These are phyloP conservation scores for Anniella stebbinsi DNA, from an alignment of 2,797 vertebrate species.

Conservation along the genomic window DNA sequence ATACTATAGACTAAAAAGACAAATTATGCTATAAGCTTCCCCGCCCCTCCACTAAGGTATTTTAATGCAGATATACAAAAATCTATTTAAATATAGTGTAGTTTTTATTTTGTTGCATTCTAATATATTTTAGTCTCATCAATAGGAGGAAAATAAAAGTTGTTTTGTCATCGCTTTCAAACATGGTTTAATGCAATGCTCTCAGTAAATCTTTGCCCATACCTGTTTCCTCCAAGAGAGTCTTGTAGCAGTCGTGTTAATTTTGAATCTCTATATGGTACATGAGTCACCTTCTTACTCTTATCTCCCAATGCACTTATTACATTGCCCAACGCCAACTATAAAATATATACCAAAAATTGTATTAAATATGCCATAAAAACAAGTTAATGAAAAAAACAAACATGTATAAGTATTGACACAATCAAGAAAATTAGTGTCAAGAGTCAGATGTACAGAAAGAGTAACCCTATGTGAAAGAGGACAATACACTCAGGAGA, in stretches of 20 bases:
- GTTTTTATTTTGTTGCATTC: background rate
- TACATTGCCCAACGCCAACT: slow-evolving; percentile 97
- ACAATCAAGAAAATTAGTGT: background rate
- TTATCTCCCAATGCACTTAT: slow-evolving; percentile 98
- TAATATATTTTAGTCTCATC: background rate
- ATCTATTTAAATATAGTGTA: background rate
- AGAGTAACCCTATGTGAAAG: too few species aligned
- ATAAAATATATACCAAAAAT: slow-evolving; percentile 40
- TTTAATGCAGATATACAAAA: background rate
- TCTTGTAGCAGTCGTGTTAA: slow-evolving; percentile 95
- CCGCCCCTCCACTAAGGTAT: background rate
- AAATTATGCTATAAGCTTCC: background rate
- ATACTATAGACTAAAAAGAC: background rate
- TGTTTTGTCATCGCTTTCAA: background rate
- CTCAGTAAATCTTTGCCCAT: slow-evolving; percentile 41
- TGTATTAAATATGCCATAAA: background rate
- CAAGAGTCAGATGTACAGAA: background rate
- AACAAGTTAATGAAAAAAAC: background rate
- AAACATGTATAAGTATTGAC: background rate
- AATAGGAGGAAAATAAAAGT: background rate
- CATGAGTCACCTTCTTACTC: slow-evolving; percentile 93
- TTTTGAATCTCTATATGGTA: slow-evolving; percentile 97
- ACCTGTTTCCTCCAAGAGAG: slow-evolving; percentile 98
- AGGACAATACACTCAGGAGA: background rate
- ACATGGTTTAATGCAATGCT: slow-evolving; percentile 19